These are phyloP conservation scores for Enteromius treurensis DNA, from an alignment of 2,797 vertebrate genomes.

Conservation along the genomic window DNA sequence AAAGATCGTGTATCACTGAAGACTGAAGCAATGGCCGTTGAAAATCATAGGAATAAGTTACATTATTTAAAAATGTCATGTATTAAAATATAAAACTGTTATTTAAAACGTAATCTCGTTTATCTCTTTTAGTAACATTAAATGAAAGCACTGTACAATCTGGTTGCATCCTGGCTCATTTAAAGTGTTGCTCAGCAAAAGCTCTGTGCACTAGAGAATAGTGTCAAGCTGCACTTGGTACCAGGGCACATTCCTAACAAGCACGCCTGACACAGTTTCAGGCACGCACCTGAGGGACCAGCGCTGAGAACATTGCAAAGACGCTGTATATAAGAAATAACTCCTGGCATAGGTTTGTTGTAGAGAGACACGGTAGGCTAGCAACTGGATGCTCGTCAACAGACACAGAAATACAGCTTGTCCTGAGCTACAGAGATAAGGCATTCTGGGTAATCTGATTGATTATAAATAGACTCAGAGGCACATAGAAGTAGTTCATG, in stretches of 20 bases:
- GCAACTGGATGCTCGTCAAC: constrained; percentile 4
- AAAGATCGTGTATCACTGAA: not conserved
- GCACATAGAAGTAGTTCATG: not conserved
- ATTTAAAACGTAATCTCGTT: not conserved
- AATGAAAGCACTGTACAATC: not conserved
- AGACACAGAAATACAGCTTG: not conserved
- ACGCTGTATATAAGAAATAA: not conserved
- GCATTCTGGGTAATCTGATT: not conserved
- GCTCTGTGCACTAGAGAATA: not conserved
- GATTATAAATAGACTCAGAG: not conserved
- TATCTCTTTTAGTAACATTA: not conserved
- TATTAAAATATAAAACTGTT: not conserved
- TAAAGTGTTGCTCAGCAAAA: not conserved
- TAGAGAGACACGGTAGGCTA: constrained; percentile 16
- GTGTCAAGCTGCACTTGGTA: not conserved
- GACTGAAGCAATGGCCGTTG: not conserved
- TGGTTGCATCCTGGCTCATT: constrained; percentile 1
- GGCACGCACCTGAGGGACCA: not conserved
- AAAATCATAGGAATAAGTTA: not conserved
- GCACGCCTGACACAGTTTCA: constrained; percentile 54
- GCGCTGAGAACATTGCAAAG: not conserved
- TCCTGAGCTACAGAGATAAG: not conserved
- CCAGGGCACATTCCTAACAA: constrained; percentile 13
- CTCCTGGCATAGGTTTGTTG: constrained; percentile 14
- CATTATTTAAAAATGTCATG: not conserved